Base-by-base conservation (phyloP, 2,797 vertebrate genomes). In the Pipistrellus kuhlii region DNA sequence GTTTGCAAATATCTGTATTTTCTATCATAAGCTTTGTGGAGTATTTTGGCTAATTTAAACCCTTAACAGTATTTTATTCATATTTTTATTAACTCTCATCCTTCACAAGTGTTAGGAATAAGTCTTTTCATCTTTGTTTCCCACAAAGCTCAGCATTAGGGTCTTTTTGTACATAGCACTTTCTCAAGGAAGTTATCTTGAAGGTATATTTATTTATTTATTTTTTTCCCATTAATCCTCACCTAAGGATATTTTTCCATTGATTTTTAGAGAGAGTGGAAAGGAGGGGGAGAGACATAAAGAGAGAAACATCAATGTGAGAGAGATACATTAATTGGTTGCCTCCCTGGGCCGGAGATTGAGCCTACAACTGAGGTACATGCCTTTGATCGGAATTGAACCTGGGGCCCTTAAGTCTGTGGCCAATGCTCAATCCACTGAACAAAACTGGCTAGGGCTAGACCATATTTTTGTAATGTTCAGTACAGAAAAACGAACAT, bases 31-130 rank as follows among this genome's bases (percentile, higher is more conserved):
- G 80, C 35, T 96, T 12, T n/a, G 8, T 78, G 25, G 25, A 11
- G 11, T 83, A 88, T 68, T 57, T 81, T 85, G 9, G 23, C 69
- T 95, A 89, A 95, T 76, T 18, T 69, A 92, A 92, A 87, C 69
- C 3, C 30, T 66, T 85, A 1, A 17, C 5, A 1, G 55, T 77
- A 77, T 48, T 15, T 92, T 89, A 88, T 77, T 71, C 44, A 81
- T 41, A 88, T 35, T 89, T 88, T 88, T 48, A 66, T 59, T 85
- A 21, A 44, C 46, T 91, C 59, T 95, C 21, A 90, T 57, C 6
- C 4, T 87, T 91, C 21, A 91, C 14, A 18, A 64, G 25, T 57
- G 44, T 44, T 82, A 55, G 8, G 21, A 75, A 3, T 69, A 71
- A 64, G 20, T 48, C 44, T 78, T 76, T 55, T 68, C 10, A 57